Evolutionary conservation across 1,140 invertebrate species (phyloP), one percentile per base, ranked within the genome.

Genomic region (Pentalonia nigronervosa): DNA sequence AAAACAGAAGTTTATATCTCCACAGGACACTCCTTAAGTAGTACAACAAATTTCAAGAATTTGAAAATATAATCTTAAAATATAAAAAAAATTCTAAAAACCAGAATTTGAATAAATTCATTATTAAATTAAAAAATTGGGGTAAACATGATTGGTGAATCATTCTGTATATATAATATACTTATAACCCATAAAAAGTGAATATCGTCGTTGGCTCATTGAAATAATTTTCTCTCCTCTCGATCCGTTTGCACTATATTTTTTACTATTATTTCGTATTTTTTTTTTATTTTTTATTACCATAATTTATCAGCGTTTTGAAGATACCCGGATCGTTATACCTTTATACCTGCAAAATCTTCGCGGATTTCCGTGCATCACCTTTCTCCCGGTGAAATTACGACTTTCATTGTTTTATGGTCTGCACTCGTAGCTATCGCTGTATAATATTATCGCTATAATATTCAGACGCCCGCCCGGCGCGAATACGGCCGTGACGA

Each of bases 371-470:
- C 84, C 41, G 86, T 88, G 20, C 48, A 41, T 41, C 41, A 56
- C 87, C 50, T 89, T 56, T 89, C 87, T 56, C 87, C 50, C 87
- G 48, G 87, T 89, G 87, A 89, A 89, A 53, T 53, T 89, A 89
- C 23, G 53, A 56, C 87, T 89, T 89, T 89, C 87, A 56, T 89
- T 89, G 87, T 53, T 36, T 87, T 48, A 20, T 23, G 86, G 21
- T 25, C 1, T 23, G 87, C 48, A 50, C 34, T 21, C 48, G 36
- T n/a, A n/a, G n/a, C 47, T 34, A 41, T 41, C 41, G 41, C 2
- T 41, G 4, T 41, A 41, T 41, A 41, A 41, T 41, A 41, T 41
- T 41, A 41, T 41, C 1, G 41, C 48, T 23, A 48, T 88, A n/a
- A 87, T n/a, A 50, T 88, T 30, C 86, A 17, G 47, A 34, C 86